Evolutionary conservation across 1,140 invertebrate genomes (phyloP), one percentile per base, ranked within the genome.

Genomic region (Bombus pascuorum): DNA sequence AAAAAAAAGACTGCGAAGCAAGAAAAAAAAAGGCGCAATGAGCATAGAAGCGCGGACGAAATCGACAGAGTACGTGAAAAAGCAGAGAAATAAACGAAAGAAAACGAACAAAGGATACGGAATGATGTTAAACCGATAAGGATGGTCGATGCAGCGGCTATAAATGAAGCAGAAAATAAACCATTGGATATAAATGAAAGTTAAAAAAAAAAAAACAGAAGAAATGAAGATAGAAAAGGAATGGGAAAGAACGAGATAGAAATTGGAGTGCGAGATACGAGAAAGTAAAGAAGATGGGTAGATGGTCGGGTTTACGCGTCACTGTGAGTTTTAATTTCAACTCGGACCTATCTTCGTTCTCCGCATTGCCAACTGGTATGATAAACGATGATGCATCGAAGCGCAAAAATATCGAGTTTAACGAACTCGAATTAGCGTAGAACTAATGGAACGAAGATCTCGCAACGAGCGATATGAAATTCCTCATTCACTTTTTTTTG

Each of bases 291-390:
- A 66, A 72, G 65, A 74, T 62, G 28, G 70, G 8, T 71, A 78
- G 22, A 18, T 53, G 18, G 5, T 22, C 18, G 47, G 47, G 18
- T 22, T 37, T 37, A 34, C 72, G 71, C 37, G 39, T 42, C 81
- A 66, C 72, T 65, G 47, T 59, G 22, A 76, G 68, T 77, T 89
- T 89, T 89, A 89, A 89, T 86, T 89, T 82, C 83, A 44, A 82
- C 81, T 81, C n/a, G 37, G 57, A 39, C 10, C 37, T 22, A 39
- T 6, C 47, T 53, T 39, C 68, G 32, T 10, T 22, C 39, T n/a
- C 25, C 37, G 59, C 18, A 2, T 59, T 72, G 28, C 47, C 57
- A 57, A 62, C 34, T 0, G 42, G 34, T 3, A 53, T 77, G 76
- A 89, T 86, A 77, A 89, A 86, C 72, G 87, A 86, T 86, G 80